Conservation (phyloP, 2,797 vertebrate species). For the Trachurus trachurus region DNA sequence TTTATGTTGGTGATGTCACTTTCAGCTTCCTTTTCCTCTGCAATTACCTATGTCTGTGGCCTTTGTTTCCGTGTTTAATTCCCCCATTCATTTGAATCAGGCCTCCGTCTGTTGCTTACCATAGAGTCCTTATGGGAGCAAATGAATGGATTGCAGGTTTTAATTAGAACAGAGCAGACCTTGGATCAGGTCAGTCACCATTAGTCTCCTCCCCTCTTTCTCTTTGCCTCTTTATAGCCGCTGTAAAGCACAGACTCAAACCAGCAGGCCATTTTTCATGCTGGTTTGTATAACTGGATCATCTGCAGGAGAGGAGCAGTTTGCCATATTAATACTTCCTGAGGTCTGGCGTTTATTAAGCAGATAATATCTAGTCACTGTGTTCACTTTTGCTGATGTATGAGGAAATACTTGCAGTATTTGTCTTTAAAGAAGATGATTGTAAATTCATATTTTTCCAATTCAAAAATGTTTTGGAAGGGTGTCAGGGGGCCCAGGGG, state of each 20-base stretch:
- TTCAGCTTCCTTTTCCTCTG: slow-evolving; percentile 57
- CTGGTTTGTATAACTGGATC: slow-evolving; percentile 38
- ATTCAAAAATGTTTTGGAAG: slow-evolving; percentile 39
- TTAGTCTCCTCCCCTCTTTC: slow-evolving; percentile 44
- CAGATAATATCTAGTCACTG: slow-evolving; percentile 31
- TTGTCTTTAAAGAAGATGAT: not conserved
- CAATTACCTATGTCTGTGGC: slow-evolving; percentile 66
- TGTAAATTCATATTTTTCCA: slow-evolving; percentile 28
- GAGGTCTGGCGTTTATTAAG: slow-evolving; percentile 44
- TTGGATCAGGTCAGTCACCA: slow-evolving; percentile 59
- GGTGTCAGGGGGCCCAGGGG: not conserved
- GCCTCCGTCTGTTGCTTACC: slow-evolving; percentile 55
- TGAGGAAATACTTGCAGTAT: not conserved
- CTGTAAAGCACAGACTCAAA: slow-evolving; percentile 13
- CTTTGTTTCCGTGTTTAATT: slow-evolving; percentile 76
- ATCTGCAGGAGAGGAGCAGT: slow-evolving; percentile 36
- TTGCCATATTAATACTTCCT: slow-evolving; percentile 46
- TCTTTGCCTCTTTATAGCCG: slow-evolving; percentile 3
- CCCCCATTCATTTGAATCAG: slow-evolving; percentile 72
- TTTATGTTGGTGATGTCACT: slow-evolving; percentile 71
- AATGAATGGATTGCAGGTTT: slow-evolving; percentile 75
- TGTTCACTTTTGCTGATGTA: slow-evolving; percentile 26
- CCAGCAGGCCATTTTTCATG: slow-evolving; percentile 20
- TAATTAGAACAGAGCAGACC: slow-evolving; percentile 73
- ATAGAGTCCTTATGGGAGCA: slow-evolving; percentile 52